Base-by-base conservation (phyloP, 2,113 vertebrate species). In the Brachyhypopomus occidentalis region DNA sequence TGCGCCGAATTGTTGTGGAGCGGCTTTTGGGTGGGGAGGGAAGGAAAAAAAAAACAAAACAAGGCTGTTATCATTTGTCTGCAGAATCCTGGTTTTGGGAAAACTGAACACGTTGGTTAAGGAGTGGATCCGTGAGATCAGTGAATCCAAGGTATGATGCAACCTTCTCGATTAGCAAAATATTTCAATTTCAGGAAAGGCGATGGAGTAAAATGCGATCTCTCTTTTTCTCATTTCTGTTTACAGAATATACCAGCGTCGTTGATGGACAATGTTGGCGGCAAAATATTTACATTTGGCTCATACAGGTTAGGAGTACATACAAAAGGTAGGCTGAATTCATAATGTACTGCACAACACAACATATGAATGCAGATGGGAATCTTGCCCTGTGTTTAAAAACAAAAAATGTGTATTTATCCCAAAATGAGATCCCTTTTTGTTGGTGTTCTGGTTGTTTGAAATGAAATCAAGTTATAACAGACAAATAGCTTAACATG, bases 281-380 rank as follows among this genome's bases (percentile, higher is more conserved):
- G 96, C 75, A 97, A 96, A 91, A 95, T 98, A 88, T 95, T 97
- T 92, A 96, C 95, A 0, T 97, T 97, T 91, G 96, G 96, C 83
- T 98, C 96, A 41, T 97, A 95, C 83, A 92, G 94, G 90, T 91
- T 98, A 91, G 96, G 95, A 76, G 96, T 95, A 72, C 95, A 97
- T 84, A 95, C 94, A 63, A 97, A 96, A 95, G 95, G 96, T 96
- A 52, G 45, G 45, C 9, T 14, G 94, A 87, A 58, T 20, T 73
- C 6, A 9, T 45, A 5, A 16, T 6, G 36, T 14, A 22, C 6
- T 58, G 14, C 41, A 52, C 45, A 52, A 14, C 45, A 52, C 45
- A 52, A 11, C 45, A 52, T 52, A 11, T 52, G 12, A 52, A 9
- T 9, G 45, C 45, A 52, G 45, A 52, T 52, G 9, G 41, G 8